phyloP scores from a whole-genome alignment of 2,888 invertebrate genomes.

The Tholera decimalis region DNA sequence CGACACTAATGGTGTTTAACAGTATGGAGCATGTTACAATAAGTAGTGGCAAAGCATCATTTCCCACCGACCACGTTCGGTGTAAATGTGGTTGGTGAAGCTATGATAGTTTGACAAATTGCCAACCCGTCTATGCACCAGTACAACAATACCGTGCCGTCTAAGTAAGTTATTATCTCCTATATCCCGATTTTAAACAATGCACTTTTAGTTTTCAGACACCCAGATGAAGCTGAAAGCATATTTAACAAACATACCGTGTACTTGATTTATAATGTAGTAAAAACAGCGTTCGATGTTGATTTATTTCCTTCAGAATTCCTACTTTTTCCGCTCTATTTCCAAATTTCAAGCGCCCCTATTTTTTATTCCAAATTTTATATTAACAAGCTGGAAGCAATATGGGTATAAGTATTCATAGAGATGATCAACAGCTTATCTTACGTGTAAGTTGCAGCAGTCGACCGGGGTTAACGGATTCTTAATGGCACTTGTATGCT shows the following conservation, averaged over 20 bases:
- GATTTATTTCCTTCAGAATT: constrained; percentile 37
- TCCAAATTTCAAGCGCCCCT: constrained; percentile 18
- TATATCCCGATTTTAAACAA: background rate
- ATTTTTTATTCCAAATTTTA: constrained; percentile 6
- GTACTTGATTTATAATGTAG: constrained; percentile 23
- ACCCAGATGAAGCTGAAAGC: constrained; percentile 7
- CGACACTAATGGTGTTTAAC: constrained; percentile 13
- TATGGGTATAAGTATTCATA: constrained; percentile 32
- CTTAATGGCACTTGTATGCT: constrained; percentile 57
- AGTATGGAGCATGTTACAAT: constrained; percentile 7
- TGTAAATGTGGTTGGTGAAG: constrained; percentile 31
- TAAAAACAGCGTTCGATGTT: constrained; percentile 35
- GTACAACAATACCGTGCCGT: constrained; percentile 2
- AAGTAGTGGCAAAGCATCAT: constrained; percentile 30
- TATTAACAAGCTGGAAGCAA: background rate
- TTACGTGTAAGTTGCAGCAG: constrained; percentile 42
- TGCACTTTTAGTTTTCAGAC: constrained; percentile 14
- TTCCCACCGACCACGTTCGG: constrained; percentile 7
- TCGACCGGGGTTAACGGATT: constrained; percentile 55
- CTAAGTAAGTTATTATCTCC: background rate
- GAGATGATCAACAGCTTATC: constrained; percentile 47
- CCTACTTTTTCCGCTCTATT: constrained; percentile 37
- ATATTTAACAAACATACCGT: constrained; percentile 18
- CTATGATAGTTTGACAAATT: constrained; percentile 40
- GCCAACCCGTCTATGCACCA: constrained; percentile 28